A percentile compares a stretch with the other conserved stretches of the same genome.
Evolutionary conservation across 1,140 invertebrate genomes (phyloP).

Genomic region (Rhyacophila brunnea): DNA sequence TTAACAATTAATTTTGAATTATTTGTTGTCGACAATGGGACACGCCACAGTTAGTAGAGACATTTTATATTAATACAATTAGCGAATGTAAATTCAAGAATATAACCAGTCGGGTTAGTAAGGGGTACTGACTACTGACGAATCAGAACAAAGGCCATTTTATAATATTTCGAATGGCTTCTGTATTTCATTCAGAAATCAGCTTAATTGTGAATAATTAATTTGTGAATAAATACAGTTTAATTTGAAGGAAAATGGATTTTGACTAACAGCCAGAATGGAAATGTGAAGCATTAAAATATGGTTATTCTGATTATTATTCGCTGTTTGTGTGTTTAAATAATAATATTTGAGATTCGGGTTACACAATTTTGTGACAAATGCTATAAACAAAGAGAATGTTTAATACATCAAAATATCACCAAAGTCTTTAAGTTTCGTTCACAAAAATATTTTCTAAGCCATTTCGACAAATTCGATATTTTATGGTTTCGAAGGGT

Average conservation of each 20-base stretch:
- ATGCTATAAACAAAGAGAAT: no score
- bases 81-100: slow-evolving; percentile 35
- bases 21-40: slow-evolving; percentile 8
- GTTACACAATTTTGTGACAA: no score
- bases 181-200: slow-evolving; percentile 35
- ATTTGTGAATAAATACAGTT: slow-evolving; percentile 37
- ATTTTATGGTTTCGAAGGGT: no score
- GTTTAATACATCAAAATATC: no score
- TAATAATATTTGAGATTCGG: no score
- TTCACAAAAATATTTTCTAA: no score
- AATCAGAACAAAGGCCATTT: slow-evolving; percentile 36
- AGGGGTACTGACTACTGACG: slow-evolving; percentile 12
- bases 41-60: slow-evolving; percentile 7
- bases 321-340: background rate
- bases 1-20: no score
- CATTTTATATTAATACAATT: slow-evolving; percentile 33
- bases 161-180: slow-evolving; percentile 34
- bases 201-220: slow-evolving; percentile 37
- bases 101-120: slow-evolving; percentile 16
- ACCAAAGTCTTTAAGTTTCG: no score
- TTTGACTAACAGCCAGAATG: slow-evolving; percentile 17
- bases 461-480: no score
- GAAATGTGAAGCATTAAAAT: slow-evolving; percentile 10
- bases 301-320: slow-evolving; percentile 9
- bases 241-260: slow-evolving; percentile 33